These are phyloP conservation scores for Podarcis siculus DNA, from an alignment of 2,797 vertebrate genomes.

Conservation along the genomic window DNA sequence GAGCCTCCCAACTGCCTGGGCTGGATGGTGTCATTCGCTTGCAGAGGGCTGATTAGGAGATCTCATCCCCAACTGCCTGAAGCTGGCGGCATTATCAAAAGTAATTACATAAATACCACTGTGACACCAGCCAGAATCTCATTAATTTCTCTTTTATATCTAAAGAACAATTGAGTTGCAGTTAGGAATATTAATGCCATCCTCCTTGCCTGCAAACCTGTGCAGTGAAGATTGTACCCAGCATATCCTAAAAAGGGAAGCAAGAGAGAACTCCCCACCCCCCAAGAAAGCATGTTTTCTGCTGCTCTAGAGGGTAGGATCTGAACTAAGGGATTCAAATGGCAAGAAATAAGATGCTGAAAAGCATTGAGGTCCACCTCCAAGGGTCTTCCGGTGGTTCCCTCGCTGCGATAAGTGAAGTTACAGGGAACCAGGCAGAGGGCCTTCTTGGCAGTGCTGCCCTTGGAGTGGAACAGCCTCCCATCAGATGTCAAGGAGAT, in stretches of 20 bases:
- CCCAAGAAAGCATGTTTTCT: too few relatives aligned
- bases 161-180: constrained; percentile 49
- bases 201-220: constrained; percentile 25
- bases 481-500: too few relatives aligned
- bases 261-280: background rate
- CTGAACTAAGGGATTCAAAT: too few relatives aligned
- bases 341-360: too few relatives aligned
- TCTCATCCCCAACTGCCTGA: constrained; percentile 31
- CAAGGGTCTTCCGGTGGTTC: too few relatives aligned
- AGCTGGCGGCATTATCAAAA: constrained; percentile 43
- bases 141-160: constrained; percentile 40
- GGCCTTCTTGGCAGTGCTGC: too few relatives aligned
- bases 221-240: constrained; percentile 12
- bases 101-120: constrained; percentile 53
- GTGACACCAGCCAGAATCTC: constrained; percentile 54
- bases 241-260: background rate
- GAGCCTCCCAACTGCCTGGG: background rate
- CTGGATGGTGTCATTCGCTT: constrained; percentile 24
- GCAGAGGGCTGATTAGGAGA: constrained; percentile 38
- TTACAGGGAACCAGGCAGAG: too few relatives aligned
- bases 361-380: too few relatives aligned
- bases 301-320: too few relatives aligned
- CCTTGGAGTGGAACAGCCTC: too few relatives aligned
- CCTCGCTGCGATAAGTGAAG: too few relatives aligned
- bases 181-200: constrained; percentile 50